Conservation (phyloP, 2,797 vertebrate species). For the Bufotes viridis region DNA sequence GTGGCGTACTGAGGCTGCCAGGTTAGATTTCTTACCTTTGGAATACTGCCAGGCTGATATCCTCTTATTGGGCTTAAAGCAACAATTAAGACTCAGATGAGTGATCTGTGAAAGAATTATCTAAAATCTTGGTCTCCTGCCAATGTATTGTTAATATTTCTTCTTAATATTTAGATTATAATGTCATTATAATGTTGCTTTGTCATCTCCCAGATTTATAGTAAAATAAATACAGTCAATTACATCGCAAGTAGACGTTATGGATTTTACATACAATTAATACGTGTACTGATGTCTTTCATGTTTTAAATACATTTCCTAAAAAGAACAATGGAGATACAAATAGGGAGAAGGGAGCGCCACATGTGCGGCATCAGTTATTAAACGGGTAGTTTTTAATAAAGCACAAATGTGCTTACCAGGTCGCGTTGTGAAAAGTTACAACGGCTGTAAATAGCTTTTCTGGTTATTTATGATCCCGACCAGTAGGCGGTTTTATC, state of each 20-base stretch:
- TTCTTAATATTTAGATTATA: not conserved
- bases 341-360: no score
- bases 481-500: no score
- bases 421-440: no score
- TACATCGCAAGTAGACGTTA: not conserved
- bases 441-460: no score
- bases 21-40: not conserved
- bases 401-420: no score
- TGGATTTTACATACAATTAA: not conserved
- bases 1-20: not conserved
- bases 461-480: no score
- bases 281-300: not conserved
- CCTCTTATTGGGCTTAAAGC: not conserved
- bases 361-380: no score
- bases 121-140: not conserved
- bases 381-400: no score
- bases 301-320: not conserved
- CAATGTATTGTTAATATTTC: conserved; percentile 4
- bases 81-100: conserved; percentile 2
- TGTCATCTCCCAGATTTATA: not conserved
- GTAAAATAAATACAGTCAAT: not conserved
- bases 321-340: not conserved
- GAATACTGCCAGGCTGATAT: not conserved
- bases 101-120: not conserved
- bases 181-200: not conserved